Evolutionary conservation across 2,797 vertebrate species (phyloP).

Genomic region (Hypotaenidia okinawae): DNA sequence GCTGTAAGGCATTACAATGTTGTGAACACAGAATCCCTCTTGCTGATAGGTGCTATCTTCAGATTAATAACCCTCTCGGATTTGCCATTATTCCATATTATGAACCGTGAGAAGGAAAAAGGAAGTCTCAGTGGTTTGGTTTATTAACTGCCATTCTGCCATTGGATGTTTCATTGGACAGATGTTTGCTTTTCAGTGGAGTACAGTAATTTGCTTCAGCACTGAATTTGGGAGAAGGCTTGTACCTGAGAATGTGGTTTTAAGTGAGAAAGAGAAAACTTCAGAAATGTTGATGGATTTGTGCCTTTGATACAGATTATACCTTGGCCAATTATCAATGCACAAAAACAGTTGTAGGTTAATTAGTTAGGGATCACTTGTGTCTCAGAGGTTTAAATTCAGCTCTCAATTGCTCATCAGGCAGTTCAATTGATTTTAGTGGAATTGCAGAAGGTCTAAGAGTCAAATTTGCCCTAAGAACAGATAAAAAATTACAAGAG

Average conservation of each 20-base stretch:
- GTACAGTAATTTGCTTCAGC: background rate
- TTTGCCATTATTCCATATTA: background rate
- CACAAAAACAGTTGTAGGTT: constrained; percentile 50
- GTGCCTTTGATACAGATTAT: background rate
- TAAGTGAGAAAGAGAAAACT: background rate
- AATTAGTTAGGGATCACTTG: constrained; percentile 59
- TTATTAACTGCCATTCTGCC: background rate
- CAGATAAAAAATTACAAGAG: background rate
- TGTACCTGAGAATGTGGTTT: background rate
- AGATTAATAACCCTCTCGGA: background rate
- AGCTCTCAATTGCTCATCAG: constrained; percentile 34
- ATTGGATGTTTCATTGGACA: background rate
- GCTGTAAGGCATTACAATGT: background rate
- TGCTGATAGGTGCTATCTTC: background rate
- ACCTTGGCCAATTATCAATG: background rate
- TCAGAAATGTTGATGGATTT: constrained; percentile 11
- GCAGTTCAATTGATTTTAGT: constrained; percentile 1
- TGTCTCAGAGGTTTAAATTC: constrained; percentile 56
- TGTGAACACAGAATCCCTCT: background rate
- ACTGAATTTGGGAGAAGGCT: background rate
- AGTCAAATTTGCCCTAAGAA: constrained; percentile 41
- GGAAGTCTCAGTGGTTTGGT: background rate
- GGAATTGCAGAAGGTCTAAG: constrained; percentile 7
- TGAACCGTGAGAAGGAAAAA: background rate
- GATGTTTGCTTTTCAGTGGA: background rate